Percentiles rank a stretch among this genome's conserved stretches.
Conservation (phyloP, 2,113 vertebrate species). For the Actenoides lindsayi region DNA sequence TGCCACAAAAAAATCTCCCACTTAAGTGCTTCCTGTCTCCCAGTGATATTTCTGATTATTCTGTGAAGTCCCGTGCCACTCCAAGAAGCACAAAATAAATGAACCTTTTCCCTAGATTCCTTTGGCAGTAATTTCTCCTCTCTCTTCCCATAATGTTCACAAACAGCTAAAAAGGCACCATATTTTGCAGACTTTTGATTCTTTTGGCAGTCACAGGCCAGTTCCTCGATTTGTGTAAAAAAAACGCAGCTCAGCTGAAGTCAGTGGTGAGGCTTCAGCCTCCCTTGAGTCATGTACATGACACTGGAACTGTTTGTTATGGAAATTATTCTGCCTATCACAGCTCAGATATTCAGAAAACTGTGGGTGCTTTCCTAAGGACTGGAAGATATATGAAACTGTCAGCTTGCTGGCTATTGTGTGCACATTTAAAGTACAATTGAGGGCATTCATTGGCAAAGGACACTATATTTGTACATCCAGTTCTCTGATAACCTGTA, state of each 20-base stretch:
- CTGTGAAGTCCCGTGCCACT: neutral
- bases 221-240: neutral
- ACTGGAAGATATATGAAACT: neutral
- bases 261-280: neutral
- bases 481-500: neutral
- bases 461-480: neutral
- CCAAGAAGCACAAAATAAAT: neutral
- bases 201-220: neutral
- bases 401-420: neutral
- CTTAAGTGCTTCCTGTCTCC: neutral
- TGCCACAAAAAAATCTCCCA: neutral
- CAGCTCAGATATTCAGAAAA: neutral
- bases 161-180: neutral
- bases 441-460: neutral
- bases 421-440: neutral
- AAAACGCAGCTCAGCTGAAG: neutral
- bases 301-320: neutral
- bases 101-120: neutral
- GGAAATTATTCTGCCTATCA: conserved; percentile 7
- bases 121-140: neutral
- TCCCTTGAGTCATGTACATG: neutral
- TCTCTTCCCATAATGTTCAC: neutral
- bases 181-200: neutral
- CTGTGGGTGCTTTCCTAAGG: neutral
- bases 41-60: neutral